Base-by-base conservation (phyloP, 92 coral and sea anemone species). In the Ricordea florida region DNA sequence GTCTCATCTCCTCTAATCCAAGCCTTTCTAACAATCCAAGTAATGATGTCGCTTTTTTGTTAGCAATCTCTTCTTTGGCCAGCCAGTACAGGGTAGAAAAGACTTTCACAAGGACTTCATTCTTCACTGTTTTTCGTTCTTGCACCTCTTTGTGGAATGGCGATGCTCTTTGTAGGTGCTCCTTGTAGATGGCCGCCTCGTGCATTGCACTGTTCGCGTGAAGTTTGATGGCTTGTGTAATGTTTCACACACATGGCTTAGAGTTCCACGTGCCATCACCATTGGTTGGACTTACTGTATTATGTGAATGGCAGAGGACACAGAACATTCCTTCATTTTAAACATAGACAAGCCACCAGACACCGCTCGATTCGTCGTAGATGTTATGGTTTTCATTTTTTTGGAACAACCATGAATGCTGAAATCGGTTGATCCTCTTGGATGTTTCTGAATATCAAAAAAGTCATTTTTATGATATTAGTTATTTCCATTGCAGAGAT, bases 31-130 rank as follows among this genome's bases (percentile, higher is more conserved):
- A 52, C 24, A 76, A 61, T 36, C 18, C 42, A 28, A 65, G 25
- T 56, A 66, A 47, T 34, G 33, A 38, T 20, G 62, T 57, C 31
- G 52, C 57, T 65, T 78, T 78, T 37, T 62, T 48, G 41, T 62
- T 78, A 5, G 76, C 66, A 31, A 78, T 66, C 32, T 78, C 76
- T 72, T 72, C 79, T 27, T 72, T 72, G 67, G 79, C 68, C n/a
- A 72, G 9, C 79, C 79, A 72, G 67, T 72, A 56, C 42, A 72
- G 15, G 56, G 68, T n/a, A 72, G 79, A 37, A 57, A 72, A 72
- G 53, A 72, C 68, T 41, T 72, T 72, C 68, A 72, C 53, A 41
- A 72, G 79, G 55, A 55, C 79, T 28, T 57, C 69, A 29, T 72
- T 72, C 22, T 75, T 61, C 58, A 75, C 29, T 7, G 50, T 62